A percentile compares a stretch with the other conserved stretches of the same genome.
These are phyloP conservation scores for Takifugu rubripes DNA, from an alignment of 2,797 vertebrate species.

Conservation along the genomic window DNA sequence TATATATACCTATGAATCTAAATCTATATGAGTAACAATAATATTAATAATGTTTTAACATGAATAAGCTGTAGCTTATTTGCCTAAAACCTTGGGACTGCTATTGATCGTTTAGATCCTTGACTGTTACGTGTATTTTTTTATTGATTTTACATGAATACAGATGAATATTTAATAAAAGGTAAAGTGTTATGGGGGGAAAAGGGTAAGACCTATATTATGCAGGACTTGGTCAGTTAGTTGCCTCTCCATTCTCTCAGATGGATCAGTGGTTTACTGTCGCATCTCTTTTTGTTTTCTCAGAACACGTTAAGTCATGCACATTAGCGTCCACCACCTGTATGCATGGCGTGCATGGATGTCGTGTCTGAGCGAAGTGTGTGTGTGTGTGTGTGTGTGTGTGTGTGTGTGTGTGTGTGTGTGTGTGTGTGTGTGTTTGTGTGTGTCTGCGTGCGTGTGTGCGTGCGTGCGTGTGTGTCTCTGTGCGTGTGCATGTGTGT, in stretches of 20 bases:
- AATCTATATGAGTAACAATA: slow-evolving; percentile 84
- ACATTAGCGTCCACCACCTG: slow-evolving; percentile 67
- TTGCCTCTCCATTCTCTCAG: slow-evolving; percentile 78
- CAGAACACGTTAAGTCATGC: slow-evolving; percentile 71
- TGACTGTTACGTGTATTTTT: slow-evolving; percentile 87
- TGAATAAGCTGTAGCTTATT: slow-evolving; percentile 88
- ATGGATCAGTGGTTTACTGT: slow-evolving; percentile 72
- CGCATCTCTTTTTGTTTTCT: slow-evolving; percentile 61
- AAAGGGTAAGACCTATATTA: slow-evolving; percentile 74
- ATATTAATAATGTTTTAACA: slow-evolving; percentile 83
- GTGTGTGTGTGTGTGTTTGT: slow-evolving; percentile 1
- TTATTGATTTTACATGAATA: slow-evolving; percentile 84
- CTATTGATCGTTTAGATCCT: slow-evolving; percentile 84
- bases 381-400: not conserved
- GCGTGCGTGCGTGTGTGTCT: not conserved
- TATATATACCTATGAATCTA: slow-evolving; percentile 79
- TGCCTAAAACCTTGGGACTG: slow-evolving; percentile 86
- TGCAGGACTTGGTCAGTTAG: slow-evolving; percentile 82
- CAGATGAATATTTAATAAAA: slow-evolving; percentile 82
- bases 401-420: slow-evolving; percentile 2
- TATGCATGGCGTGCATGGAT: slow-evolving; percentile 12
- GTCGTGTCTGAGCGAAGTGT: not conserved
- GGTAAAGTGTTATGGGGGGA: slow-evolving; percentile 68
- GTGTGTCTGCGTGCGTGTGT: not conserved
- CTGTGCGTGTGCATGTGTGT: slow-evolving; percentile 4